A percentile compares a stretch with the other conserved stretches of the same genome.
phyloP scores from a whole-genome alignment of 1,140 invertebrate genomes.

The Procambarus virginalis region DNA sequence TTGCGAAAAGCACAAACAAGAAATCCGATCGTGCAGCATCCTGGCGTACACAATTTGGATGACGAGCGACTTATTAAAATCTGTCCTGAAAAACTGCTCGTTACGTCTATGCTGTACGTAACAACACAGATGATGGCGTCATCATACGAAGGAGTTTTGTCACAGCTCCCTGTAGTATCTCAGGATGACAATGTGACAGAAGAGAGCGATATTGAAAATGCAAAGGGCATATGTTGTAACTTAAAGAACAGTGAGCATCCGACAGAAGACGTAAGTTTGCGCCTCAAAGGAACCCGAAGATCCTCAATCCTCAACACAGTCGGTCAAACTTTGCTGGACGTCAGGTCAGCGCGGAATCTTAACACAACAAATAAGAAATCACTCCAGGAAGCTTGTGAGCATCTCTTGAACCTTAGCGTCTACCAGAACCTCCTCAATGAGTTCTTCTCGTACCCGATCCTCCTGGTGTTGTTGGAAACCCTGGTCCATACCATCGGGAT shows the following conservation, averaged over 20 bases:
- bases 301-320: background rate
- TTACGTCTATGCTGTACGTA: background rate
- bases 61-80: background rate
- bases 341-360: background rate
- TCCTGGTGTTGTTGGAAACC: slow-evolving; percentile 6
- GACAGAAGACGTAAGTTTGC: background rate
- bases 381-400: background rate
- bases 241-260: background rate
- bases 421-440: slow-evolving; percentile 16
- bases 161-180: background rate
- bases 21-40: background rate
- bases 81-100: background rate
- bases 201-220: background rate
- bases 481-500: background rate
- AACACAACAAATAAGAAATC: background rate
- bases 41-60: background rate
- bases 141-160: background rate
- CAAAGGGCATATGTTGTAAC: background rate
- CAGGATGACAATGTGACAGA: background rate
- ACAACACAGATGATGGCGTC: background rate
- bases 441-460: slow-evolving; percentile 4
- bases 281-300: background rate
- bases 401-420: background rate
- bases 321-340: background rate
- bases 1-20: background rate